These are phyloP conservation scores for Hirundo rustica DNA, from an alignment of 2,797 vertebrate species.

Conservation along the genomic window DNA sequence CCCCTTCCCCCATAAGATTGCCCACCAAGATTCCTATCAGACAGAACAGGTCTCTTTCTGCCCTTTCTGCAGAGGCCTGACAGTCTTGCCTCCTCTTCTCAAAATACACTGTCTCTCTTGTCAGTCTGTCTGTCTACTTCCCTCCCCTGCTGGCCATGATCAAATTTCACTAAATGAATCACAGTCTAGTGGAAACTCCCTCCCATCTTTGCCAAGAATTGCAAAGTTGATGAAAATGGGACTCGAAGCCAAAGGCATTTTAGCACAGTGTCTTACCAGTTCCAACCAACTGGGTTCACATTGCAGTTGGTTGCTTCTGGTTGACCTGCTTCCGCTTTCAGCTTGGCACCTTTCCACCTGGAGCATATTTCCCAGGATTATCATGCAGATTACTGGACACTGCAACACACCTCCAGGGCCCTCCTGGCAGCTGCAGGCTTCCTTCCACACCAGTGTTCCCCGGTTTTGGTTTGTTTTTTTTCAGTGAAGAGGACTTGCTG, in stretches of 20 bases:
- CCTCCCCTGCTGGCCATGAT: constrained; percentile 52
- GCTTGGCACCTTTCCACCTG: constrained; percentile 15
- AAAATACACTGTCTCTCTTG: background rate
- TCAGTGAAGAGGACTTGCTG: background rate
- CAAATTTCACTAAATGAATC: constrained; percentile 72
- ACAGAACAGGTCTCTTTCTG: constrained; percentile 45
- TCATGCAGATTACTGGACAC: background rate
- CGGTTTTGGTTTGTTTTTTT: background rate
- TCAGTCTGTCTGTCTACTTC: constrained; percentile 41
- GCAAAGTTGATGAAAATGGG: constrained; percentile 67
- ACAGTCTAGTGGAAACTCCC: constrained; percentile 71
- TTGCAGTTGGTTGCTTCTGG: background rate
- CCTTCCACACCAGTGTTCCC: background rate
- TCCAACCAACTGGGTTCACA: constrained; percentile 20
- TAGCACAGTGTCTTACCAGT: constrained; percentile 18
- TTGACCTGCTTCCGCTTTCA: background rate
- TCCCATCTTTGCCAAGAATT: constrained; percentile 63
- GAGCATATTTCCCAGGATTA: background rate
- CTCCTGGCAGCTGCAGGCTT: background rate
- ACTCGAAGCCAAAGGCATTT: constrained; percentile 35
- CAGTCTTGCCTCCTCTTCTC: constrained; percentile 8
- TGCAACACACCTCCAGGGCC: background rate
- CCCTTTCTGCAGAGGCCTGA: constrained; percentile 4
- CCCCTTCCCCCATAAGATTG: constrained; percentile 25
- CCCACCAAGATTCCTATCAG: constrained; percentile 40